A percentile compares a stretch with the other conserved stretches of the same genome.
phyloP scores from a whole-genome alignment of 1,140 invertebrate species.

The Drosophila arawakana region DNA sequence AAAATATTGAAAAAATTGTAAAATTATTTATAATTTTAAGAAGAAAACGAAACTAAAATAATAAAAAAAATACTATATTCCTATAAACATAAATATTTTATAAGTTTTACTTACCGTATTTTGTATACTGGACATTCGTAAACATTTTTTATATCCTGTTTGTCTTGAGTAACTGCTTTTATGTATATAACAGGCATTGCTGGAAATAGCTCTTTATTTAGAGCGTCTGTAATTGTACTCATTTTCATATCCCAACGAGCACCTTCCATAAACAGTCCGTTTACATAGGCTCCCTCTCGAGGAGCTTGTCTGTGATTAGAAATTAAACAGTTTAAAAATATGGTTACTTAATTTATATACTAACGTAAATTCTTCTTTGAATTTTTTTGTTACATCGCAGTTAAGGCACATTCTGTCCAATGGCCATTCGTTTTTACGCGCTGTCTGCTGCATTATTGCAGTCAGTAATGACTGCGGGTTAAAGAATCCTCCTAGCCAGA shows the following conservation, averaged over 20 bases:
- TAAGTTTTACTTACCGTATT: constrained; percentile 87
- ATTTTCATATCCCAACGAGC: constrained; percentile 94
- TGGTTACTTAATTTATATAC: background rate
- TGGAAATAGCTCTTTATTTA: constrained; percentile 95
- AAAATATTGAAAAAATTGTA: too few species aligned
- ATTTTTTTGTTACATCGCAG: constrained; percentile 97
- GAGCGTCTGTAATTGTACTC: constrained; percentile 92
- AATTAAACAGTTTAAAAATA: too few species aligned
- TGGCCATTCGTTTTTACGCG: constrained; percentile 97
- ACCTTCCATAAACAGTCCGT: constrained; percentile 97
- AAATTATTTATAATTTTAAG: too few species aligned
- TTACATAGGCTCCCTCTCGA: constrained; percentile 95
- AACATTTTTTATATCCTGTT: constrained; percentile 93
- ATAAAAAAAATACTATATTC: too few species aligned
- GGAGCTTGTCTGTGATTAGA: constrained; percentile 88
- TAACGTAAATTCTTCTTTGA: constrained; percentile 92
- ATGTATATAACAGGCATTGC: constrained; percentile 97
- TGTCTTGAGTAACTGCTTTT: constrained; percentile 94
- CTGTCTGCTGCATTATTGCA: constrained; percentile 98
- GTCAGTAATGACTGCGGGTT: constrained; percentile 98
- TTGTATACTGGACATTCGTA: constrained; percentile 98
- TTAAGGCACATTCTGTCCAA: constrained; percentile 97
- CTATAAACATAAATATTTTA: too few species aligned
- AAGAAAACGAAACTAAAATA: rapidly evolving
- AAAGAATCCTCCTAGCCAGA: constrained; percentile 98